These are phyloP conservation scores for Apis florea DNA, from an alignment of 1,140 invertebrate species.

Conservation along the genomic window DNA sequence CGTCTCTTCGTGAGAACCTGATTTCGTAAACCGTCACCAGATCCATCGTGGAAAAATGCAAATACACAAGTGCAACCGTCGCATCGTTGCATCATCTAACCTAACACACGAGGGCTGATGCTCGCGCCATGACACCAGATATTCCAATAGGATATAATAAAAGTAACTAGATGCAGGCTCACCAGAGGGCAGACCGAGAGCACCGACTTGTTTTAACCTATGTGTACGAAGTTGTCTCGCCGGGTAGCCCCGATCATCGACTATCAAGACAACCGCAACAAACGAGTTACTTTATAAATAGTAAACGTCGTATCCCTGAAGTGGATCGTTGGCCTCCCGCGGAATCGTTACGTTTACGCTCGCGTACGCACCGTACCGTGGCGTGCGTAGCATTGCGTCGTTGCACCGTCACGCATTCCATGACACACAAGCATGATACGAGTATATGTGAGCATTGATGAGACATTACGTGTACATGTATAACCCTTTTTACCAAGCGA, in stretches of 20 bases:
- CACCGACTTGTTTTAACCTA: slow-evolving; percentile 16
- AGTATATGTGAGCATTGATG: slow-evolving; percentile 19
- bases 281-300: slow-evolving; percentile 47
- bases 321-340: slow-evolving; percentile 44
- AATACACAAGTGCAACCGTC: slow-evolving; percentile 30
- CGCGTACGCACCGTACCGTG: slow-evolving; percentile 51
- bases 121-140: slow-evolving; percentile 31
- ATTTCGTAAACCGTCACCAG: background rate
- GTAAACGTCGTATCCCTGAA: slow-evolving; percentile 47
- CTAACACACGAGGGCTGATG: background rate
- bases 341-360: slow-evolving; percentile 62
- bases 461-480: slow-evolving; percentile 12
- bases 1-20: slow-evolving; percentile 38
- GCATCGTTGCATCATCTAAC: slow-evolving; percentile 44
- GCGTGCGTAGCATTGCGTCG: slow-evolving; percentile 43
- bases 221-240: background rate
- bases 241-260: background rate
- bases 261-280: slow-evolving; percentile 36
- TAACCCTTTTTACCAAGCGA: background rate
- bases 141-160: slow-evolving; percentile 35
- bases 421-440: slow-evolving; percentile 13
- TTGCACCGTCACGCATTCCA: slow-evolving; percentile 43
- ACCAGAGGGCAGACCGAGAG: background rate
- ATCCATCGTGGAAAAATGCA: slow-evolving; percentile 3
- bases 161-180: background rate